Percentiles rank a stretch among this genome's conserved stretches.
phyloP scores from a whole-genome alignment of 2,888 invertebrate species.

The Amphipoea lucens region DNA sequence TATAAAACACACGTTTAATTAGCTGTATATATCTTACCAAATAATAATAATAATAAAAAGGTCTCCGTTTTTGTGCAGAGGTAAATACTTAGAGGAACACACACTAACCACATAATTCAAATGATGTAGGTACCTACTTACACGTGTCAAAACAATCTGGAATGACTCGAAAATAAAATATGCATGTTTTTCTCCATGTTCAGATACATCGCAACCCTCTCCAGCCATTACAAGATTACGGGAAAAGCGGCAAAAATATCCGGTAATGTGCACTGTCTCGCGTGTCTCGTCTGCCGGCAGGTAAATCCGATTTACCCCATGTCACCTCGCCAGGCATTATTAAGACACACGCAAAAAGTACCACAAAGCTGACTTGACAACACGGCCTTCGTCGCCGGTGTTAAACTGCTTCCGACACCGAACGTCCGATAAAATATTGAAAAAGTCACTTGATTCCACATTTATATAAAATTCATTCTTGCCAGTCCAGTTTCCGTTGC shows the following conservation, averaged over 20 bases:
- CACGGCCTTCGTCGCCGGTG: conserved; percentile 4
- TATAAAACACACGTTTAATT: background rate
- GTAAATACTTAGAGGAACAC: background rate
- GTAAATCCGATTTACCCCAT: conserved; percentile 57
- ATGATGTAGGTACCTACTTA: background rate
- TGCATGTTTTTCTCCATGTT: conserved; percentile 28
- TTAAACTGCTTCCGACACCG: conserved; percentile 18
- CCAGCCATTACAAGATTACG: conserved; percentile 50
- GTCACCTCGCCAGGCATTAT: conserved; percentile 42
- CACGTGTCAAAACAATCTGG: conserved; percentile 14
- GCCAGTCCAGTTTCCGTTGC: conserved; percentile 8
- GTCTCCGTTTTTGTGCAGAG: background rate
- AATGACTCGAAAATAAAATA: conserved; percentile 7
- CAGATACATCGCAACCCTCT: conserved; percentile 26
- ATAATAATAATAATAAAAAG: background rate
- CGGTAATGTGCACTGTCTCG: conserved; percentile 39
- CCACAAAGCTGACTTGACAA: conserved; percentile 13
- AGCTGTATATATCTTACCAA: background rate
- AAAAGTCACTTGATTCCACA: conserved; percentile 38
- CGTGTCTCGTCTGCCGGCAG: conserved; percentile 20
- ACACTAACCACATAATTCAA: conserved; percentile 6
- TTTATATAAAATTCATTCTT: conserved; percentile 34
- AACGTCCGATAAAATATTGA: conserved; percentile 29
- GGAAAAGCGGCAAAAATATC: conserved; percentile 16
- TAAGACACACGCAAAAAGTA: conserved; percentile 28